Evolutionary conservation across 2,797 vertebrate species (phyloP).

Genomic region (Aphelocoma californica): DNA sequence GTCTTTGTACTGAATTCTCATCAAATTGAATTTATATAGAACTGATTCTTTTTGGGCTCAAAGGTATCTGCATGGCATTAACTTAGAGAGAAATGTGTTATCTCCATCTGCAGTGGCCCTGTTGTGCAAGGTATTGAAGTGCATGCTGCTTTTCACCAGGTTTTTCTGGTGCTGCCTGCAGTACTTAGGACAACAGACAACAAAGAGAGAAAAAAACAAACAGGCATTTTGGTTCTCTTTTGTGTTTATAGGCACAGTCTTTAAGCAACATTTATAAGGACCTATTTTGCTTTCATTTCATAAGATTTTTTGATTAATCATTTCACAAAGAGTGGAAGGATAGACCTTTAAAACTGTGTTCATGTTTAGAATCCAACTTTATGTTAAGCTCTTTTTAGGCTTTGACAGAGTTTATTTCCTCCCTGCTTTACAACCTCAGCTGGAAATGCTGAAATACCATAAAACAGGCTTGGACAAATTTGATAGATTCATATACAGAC

Average conservation of each 20-base stretch:
- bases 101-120: background rate
- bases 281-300: background rate
- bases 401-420: background rate
- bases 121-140: background rate
- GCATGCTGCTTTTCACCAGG: background rate
- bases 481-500: background rate
- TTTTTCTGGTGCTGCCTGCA: background rate
- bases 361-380: background rate
- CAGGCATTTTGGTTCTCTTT: background rate
- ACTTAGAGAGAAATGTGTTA: background rate
- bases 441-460: background rate
- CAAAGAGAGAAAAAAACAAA: background rate
- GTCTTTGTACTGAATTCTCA: background rate
- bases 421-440: background rate
- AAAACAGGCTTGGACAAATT: background rate
- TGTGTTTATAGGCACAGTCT: background rate
- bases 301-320: background rate
- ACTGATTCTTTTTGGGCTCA: background rate
- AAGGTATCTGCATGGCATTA: background rate
- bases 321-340: background rate
- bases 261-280: background rate
- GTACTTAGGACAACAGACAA: background rate
- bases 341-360: background rate
- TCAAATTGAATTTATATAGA: background rate
- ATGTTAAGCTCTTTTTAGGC: background rate